These are phyloP conservation scores for Sinocyclocheilus anophthalmus DNA, from an alignment of 2,113 vertebrate genomes.

Conservation along the genomic window DNA sequence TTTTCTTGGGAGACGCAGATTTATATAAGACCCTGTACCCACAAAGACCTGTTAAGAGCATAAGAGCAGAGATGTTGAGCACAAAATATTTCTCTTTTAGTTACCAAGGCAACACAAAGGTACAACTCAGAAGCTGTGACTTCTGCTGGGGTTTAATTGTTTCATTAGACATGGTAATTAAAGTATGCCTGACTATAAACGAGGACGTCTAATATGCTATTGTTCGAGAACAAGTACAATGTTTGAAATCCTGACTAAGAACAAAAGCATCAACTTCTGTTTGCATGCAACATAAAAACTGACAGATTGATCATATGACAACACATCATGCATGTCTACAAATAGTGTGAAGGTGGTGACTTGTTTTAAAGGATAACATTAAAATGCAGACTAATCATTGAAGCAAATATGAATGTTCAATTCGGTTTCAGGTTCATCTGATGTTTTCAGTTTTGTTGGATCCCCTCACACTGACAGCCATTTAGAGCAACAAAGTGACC, in stretches of 20 bases:
- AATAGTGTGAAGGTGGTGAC: too few species aligned
- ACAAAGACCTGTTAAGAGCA: constrained; percentile 2
- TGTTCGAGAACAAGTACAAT: background rate
- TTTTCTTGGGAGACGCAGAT: background rate
- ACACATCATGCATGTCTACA: too few species aligned
- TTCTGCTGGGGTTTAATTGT: background rate
- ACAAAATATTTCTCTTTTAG: background rate
- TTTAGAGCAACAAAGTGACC: background rate
- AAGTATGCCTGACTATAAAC: background rate
- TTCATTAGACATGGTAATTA: constrained; percentile 20
- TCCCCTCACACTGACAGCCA: background rate
- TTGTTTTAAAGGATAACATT: background rate
- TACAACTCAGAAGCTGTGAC: background rate
- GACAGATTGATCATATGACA: too few species aligned
- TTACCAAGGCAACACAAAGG: background rate
- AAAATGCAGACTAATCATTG: background rate
- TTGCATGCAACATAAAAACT: too few species aligned
- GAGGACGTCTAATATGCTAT: background rate
- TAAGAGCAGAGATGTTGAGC: background rate
- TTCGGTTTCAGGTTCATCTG: background rate
- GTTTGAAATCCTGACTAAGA: background rate
- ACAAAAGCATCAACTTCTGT: background rate
- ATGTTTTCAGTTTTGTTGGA: background rate
- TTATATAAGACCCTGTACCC: background rate
- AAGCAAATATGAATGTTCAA: background rate